Evolutionary conservation across 2,888 invertebrate genomes (phyloP).

Genomic region (Polydrusus pterygomalis): DNA sequence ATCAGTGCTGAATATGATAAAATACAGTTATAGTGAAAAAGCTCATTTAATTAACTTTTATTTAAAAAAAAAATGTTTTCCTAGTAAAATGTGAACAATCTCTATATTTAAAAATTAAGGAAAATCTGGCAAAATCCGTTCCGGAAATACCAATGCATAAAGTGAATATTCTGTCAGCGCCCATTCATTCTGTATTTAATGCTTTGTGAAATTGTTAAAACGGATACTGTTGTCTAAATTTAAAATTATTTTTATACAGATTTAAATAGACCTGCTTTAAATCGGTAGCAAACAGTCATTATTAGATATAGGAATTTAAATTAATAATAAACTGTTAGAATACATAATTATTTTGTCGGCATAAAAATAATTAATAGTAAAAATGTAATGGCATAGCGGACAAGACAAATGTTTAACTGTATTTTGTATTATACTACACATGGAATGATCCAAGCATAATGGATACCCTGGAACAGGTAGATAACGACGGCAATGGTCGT

Average conservation of each 20-base stretch:
- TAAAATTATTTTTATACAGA: background rate
- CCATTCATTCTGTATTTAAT: slow-evolving; percentile 7
- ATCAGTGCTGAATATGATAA: too few relatives aligned
- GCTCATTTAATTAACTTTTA: background rate
- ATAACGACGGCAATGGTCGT: too few relatives aligned
- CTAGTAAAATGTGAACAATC: background rate
- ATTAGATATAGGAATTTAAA: background rate
- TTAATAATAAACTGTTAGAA: background rate
- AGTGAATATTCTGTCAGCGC: slow-evolving; percentile 12
- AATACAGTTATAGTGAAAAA: too few relatives aligned
- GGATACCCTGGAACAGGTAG: too few relatives aligned
- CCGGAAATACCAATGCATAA: slow-evolving; percentile 6
- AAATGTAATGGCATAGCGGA: too few relatives aligned
- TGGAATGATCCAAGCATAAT: too few relatives aligned
- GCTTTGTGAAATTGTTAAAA: slow-evolving; percentile 14
- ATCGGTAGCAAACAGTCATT: background rate
- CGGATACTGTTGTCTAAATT: slow-evolving; percentile 10
- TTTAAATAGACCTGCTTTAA: slow-evolving; percentile 2
- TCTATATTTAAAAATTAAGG: background rate
- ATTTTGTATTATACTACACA: too few relatives aligned
- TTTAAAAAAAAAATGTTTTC: background rate
- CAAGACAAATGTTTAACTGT: too few relatives aligned
- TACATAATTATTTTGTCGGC: too few relatives aligned
- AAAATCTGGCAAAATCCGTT: slow-evolving; percentile 1
- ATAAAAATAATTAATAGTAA: too few relatives aligned